phyloP scores from a whole-genome alignment of 2,797 vertebrate species.

The Chelon labrosus region DNA sequence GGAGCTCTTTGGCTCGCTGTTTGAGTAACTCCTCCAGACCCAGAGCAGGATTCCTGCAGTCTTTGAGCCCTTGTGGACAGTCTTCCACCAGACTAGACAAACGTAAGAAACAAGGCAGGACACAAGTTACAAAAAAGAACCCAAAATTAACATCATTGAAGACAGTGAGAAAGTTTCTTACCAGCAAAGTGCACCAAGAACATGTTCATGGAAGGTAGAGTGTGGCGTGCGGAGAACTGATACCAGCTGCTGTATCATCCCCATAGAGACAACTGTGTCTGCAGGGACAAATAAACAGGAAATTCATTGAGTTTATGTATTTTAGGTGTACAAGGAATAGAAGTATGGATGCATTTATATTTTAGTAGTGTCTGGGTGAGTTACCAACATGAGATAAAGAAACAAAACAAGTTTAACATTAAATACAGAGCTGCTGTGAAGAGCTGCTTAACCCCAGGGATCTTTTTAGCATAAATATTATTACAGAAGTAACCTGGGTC shows the following conservation, averaged over 20 bases:
- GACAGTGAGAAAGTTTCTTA: slow-evolving; percentile 55
- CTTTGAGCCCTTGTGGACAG: slow-evolving; percentile 81
- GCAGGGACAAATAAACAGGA: slow-evolving; percentile 17
- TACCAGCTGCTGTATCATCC: slow-evolving; percentile 94
- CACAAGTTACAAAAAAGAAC: not conserved
- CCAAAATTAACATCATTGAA: not conserved
- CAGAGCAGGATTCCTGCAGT: slow-evolving; percentile 85
- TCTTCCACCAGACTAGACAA: slow-evolving; percentile 88
- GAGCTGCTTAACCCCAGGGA: too few species aligned
- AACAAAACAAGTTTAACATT: too few species aligned
- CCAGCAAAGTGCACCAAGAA: slow-evolving; percentile 92
- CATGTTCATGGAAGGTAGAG: slow-evolving; percentile 91
- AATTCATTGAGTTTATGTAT: not conserved
- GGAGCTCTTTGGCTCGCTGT: slow-evolving; percentile 83
- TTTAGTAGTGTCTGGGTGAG: too few species aligned
- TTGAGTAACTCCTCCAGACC: slow-evolving; percentile 89
- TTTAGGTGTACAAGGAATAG: not conserved
- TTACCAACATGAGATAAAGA: too few species aligned
- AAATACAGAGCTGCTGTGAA: too few species aligned
- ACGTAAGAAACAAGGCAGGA: slow-evolving; percentile 1
- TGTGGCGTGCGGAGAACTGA: slow-evolving; percentile 88
- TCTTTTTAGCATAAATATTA: not conserved
- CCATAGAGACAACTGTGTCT: slow-evolving; percentile 91
- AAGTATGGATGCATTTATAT: not conserved
- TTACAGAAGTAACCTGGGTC: not conserved